phyloP scores from a whole-genome alignment of 2,888 invertebrate genomes.

The Cephonodes hylas region DNA sequence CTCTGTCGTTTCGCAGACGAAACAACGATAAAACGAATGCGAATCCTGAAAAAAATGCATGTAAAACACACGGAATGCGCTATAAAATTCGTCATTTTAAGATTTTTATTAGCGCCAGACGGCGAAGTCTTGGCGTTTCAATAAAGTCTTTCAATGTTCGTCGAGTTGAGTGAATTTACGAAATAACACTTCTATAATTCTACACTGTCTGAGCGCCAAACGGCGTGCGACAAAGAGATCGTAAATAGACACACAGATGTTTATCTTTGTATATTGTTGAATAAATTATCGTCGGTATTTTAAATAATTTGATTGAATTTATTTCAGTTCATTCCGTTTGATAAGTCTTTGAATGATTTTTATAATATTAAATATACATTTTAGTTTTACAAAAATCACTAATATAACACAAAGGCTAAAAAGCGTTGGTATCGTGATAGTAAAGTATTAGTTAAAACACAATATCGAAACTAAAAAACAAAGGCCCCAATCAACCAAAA shows the following conservation, averaged over 20 bases:
- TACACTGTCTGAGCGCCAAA: not conserved
- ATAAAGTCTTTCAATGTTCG: conserved; percentile 22
- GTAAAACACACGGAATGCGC: conserved; percentile 23
- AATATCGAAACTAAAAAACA: too few relatives aligned
- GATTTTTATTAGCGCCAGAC: conserved; percentile 26
- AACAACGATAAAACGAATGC: conserved; percentile 38
- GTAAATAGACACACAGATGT: not conserved
- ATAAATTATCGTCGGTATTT: not conserved
- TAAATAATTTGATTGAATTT: not conserved
- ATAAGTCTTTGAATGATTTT: too few relatives aligned
- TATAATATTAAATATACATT: not conserved
- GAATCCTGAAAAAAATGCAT: conserved; percentile 28
- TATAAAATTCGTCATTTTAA: conserved; percentile 26
- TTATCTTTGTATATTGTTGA: conserved; percentile 1
- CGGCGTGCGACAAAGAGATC: not conserved
- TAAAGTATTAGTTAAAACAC: too few relatives aligned
- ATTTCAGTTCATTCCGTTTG: not conserved
- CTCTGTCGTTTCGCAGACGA: conserved; percentile 32
- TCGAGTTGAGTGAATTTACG: not conserved
- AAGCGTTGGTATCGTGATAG: too few relatives aligned
- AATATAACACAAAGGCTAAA: too few relatives aligned
- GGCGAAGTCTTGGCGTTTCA: conserved; percentile 15
- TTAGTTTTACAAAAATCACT: too few relatives aligned
- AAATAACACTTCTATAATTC: not conserved
- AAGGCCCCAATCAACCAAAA: too few relatives aligned